Conservation (phyloP, 2,113 vertebrate species). For the Apistogramma diplotaenia region DNA sequence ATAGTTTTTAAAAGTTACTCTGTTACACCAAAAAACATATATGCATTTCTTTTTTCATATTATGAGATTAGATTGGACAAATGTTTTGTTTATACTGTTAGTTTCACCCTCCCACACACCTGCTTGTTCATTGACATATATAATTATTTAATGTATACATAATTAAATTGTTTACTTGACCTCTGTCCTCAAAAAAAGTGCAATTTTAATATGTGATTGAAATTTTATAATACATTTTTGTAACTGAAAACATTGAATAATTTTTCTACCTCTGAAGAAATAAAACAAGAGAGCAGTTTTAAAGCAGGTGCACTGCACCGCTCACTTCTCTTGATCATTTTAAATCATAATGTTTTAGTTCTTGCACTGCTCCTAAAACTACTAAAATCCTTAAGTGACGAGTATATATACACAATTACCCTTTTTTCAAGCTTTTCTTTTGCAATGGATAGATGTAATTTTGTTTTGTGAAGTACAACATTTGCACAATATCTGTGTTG, state of each 20-base stretch:
- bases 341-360: not conserved
- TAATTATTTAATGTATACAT: not conserved
- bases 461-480: not conserved
- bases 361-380: not conserved
- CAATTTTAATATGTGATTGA: not conserved
- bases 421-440: not conserved
- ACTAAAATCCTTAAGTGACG: not conserved
- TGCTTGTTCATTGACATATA: not conserved
- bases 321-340: not conserved
- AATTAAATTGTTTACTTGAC: not conserved
- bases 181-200: not conserved
- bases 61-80: not conserved
- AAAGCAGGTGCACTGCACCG: not conserved
- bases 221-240: not conserved
- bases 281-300: not conserved
- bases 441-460: too few species aligned
- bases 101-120: not conserved
- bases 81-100: not conserved
- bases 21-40: not conserved
- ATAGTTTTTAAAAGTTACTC: not conserved
- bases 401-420: not conserved
- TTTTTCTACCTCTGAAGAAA: constrained; percentile 6
- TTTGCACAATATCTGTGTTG: not conserved
- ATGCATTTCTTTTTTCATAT: not conserved
- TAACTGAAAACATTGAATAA: not conserved